Evolutionary conservation across 2,113 vertebrate species (phyloP), one percentile per base, ranked within the genome.

Genomic region (Proterorhinus semilunaris): DNA sequence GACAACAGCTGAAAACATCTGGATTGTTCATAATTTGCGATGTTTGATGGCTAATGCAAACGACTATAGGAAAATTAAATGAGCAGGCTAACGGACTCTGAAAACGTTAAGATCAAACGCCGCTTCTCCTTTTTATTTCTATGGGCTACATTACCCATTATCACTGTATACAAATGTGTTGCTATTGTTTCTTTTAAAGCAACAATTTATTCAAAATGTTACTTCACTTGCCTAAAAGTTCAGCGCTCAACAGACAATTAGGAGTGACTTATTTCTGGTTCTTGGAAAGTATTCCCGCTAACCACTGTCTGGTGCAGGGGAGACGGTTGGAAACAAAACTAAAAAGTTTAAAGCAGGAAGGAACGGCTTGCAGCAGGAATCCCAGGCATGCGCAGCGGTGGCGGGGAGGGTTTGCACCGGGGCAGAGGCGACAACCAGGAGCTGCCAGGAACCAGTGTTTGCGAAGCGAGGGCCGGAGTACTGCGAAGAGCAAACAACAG

Each of bases 191-290:
- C 27, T 36, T 36, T 36, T 36, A 36, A 5, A 4, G 2, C 2
- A 36, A 36, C 27, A 36, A 36, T 36, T 36, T 36, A 36, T 36
- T 36, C 27, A 36, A 36, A 36, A 36, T 3, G 27, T 36, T 36
- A 5, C 49, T 50, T 16, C 52, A 7, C 52, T 17, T 15, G 8
- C 16, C 52, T 21, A 17, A 53, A 53, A 53, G n/a, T 17, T 10
- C 9, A 55, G 9, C 6, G 11, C 62, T 83, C 46, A 63, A 68
- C 54, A 63, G 67, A 78, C 72, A 83, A 86, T 87, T 84, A 85
- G 83, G 80, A 58, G 42, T 17, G 74, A 82, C 72, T 82, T 91
- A 90, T 90, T 89, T 83, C 72, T 82, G 86, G 86, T 70, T 70
- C 66, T 10, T 68, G 84, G 82, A 81, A 90, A 89, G 87, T 84